phyloP scores from a whole-genome alignment of 2,797 vertebrate species.

The Enteromius fasciolatus region DNA sequence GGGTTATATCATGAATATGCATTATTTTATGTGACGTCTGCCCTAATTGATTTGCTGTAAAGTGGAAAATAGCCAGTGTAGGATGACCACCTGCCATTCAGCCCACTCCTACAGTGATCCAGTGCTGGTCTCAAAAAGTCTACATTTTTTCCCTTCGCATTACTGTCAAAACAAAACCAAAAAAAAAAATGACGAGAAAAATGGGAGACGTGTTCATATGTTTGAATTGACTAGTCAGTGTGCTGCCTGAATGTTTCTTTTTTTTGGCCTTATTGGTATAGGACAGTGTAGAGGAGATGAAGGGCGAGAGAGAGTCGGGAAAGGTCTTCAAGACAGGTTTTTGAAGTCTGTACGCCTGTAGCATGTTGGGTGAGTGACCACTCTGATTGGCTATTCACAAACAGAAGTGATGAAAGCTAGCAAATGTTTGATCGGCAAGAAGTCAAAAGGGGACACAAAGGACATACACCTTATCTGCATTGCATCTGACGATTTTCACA shows the following conservation, averaged over 20 bases:
- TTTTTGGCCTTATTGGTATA: background rate
- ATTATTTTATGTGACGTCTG: background rate
- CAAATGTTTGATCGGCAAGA: background rate
- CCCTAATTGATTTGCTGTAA: background rate
- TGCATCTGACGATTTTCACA: background rate
- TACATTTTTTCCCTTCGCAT: background rate
- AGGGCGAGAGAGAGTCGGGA: background rate
- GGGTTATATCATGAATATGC: background rate
- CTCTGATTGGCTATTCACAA: background rate
- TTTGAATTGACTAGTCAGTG: background rate
- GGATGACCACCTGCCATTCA: background rate
- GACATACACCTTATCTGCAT: background rate
- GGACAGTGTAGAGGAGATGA: background rate
- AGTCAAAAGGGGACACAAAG: background rate
- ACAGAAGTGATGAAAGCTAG: too few relatives aligned
- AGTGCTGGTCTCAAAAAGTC: constrained; percentile 4
- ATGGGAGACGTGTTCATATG: background rate
- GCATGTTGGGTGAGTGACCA: background rate
- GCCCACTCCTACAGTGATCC: background rate
- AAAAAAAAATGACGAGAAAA: background rate
- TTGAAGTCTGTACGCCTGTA: background rate
- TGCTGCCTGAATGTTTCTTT: background rate
- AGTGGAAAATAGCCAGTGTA: constrained; percentile 8
- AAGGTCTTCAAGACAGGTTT: background rate
- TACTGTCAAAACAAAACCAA: background rate